Percentiles rank a stretch among this genome's conserved stretches.
Evolutionary conservation across 2,888 invertebrate species (phyloP).

Genomic region (Rosalia funebris): DNA sequence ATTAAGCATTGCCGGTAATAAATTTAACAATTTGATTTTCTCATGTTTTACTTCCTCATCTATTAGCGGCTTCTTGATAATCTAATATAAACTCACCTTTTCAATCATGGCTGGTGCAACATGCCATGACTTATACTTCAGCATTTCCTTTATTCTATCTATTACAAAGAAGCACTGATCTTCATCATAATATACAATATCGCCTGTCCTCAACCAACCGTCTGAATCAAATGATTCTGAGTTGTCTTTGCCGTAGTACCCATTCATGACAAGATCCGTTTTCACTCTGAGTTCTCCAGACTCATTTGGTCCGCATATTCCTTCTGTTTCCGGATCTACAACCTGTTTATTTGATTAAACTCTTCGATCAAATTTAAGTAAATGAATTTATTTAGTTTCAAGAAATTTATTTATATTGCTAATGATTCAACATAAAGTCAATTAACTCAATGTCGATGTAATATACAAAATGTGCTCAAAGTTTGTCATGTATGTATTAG

Average conservation of each 20-base stretch:
- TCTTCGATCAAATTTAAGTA: too few species aligned
- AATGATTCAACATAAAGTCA: too few species aligned
- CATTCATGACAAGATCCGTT: constrained; percentile 59
- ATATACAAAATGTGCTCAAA: too few species aligned
- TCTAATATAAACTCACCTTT: constrained; percentile 43
- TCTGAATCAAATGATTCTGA: constrained; percentile 63
- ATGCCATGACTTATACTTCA: constrained; percentile 67
- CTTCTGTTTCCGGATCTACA: constrained; percentile 53
- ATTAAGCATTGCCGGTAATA: too few species aligned
- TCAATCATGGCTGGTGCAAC: constrained; percentile 60
- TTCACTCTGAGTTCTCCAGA: constrained; percentile 68
- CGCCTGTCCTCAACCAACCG: constrained; percentile 67
- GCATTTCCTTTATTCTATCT: constrained; percentile 66
- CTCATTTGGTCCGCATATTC: constrained; percentile 58
- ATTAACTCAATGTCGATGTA: too few species aligned
- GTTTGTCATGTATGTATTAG: too few species aligned
- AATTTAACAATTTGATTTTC: too few species aligned
- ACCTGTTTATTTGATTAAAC: too few species aligned
- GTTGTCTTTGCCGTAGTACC: constrained; percentile 65
- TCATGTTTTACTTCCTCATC: too few species aligned
- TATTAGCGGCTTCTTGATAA: too few species aligned
- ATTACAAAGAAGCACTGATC: constrained; percentile 65
- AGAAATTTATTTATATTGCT: too few species aligned
- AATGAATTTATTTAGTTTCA: too few species aligned
- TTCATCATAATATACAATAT: constrained; percentile 66